Conservation (phyloP, 2,113 vertebrate genomes). For the Grus americana region DNA sequence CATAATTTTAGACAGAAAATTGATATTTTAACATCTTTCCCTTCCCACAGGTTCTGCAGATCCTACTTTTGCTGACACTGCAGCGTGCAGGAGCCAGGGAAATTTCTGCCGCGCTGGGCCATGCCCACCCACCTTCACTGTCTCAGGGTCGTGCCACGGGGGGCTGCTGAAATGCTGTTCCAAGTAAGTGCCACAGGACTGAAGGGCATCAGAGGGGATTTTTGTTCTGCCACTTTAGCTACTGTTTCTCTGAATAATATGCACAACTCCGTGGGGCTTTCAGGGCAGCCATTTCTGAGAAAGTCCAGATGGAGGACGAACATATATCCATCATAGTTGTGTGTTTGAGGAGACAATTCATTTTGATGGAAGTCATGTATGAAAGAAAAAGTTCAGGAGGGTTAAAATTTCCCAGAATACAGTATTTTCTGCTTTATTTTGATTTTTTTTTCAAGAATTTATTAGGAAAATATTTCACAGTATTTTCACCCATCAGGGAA, state of each 20-base stretch:
- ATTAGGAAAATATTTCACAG: neutral
- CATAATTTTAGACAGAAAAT: neutral
- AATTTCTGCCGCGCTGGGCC: neutral
- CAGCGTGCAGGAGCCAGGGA: neutral
- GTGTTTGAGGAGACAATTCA: neutral
- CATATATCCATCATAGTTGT: rapidly evolving
- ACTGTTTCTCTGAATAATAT: neutral
- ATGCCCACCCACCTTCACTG: neutral
- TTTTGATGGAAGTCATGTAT: neutral
- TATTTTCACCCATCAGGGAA: neutral
- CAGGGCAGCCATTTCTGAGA: neutral
- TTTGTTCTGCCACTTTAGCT: neutral
- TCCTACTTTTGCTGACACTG: neutral
- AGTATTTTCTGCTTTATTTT: neutral
- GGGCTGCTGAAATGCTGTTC: neutral
- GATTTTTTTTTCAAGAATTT: neutral
- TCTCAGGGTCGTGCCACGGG: neutral
- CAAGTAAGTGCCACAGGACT: neutral
- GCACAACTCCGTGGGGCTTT: rapidly evolving
- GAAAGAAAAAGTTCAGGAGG: neutral
- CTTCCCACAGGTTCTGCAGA: conserved; percentile 43
- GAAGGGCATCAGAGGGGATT: neutral
- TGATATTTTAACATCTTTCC: neutral
- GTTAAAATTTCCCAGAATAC: neutral
- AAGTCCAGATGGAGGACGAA: neutral